Base-by-base conservation (phyloP, 2,113 vertebrate genomes). In the Pteronura brasiliensis region DNA sequence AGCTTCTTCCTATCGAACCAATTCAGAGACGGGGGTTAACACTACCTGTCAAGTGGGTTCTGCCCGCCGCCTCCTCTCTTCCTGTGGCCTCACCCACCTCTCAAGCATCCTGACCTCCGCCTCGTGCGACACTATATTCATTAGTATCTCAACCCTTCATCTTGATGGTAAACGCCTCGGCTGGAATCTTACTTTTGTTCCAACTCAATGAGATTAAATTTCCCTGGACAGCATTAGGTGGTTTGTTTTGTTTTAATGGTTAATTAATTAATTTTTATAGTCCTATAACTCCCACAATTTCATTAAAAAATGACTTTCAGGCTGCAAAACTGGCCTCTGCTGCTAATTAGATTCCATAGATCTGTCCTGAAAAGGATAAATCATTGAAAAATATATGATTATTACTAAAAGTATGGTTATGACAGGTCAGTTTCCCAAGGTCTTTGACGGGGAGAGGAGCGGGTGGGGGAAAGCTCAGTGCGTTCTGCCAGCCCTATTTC, bases 221-320 rank as follows among this genome's bases (percentile, higher is more conserved):
- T 96, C 81, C 74, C 42, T 74, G 65, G 25, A 96, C 49, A 23
- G 59, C 42, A 39, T 95, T 91, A 42, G 86, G 25, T 31, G 25
- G 23, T 34, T 55, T 71, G 31, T 34, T 67, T 47, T 83, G 52
- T 83, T 92, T 59, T 59, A 59, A 55, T 18, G 31, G 71, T 72
- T 94, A 44, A 67, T 83, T 95, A 36, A 57, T 92, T 96, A 86
- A 65, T 80, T 97, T 87, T 59, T 84, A 42, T 96, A 94, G 88
- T 97, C 95, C 95, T 61, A 90, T 85, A 95, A 57, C 67, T 82
- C 65, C 55, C 85, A 76, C 59, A 77, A 74, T 93, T 96, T 96
- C 97, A 96, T 87, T 85, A 82, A 94, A 84, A 97, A 92, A 88
- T 63, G 36, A 90, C 80, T 88, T 94, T 87, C 81, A 83, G 96